These are phyloP conservation scores for Pomatostomus ruficeps DNA, from an alignment of 2,113 vertebrate genomes.

Conservation along the genomic window DNA sequence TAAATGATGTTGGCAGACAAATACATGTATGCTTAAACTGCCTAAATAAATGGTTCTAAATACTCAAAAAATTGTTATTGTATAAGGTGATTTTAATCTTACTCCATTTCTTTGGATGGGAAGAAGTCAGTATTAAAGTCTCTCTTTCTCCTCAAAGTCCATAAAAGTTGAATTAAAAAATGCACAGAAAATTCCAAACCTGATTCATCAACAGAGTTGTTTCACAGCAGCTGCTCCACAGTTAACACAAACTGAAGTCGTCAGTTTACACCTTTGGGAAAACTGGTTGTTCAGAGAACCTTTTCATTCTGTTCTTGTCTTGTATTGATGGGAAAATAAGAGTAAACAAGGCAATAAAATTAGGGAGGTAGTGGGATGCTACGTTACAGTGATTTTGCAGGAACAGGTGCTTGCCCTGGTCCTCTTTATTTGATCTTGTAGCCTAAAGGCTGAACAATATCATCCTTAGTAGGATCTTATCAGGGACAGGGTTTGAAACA, in stretches of 20 bases:
- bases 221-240: not conserved
- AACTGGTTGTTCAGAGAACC: not conserved
- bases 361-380: not conserved
- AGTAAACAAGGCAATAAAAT: not conserved
- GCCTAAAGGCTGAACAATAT: not conserved
- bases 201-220: not conserved
- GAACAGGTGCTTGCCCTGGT: not conserved
- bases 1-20: not conserved
- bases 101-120: not conserved
- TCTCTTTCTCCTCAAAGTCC: not conserved
- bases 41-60: not conserved
- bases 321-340: not conserved
- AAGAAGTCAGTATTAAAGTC: not conserved
- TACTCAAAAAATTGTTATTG: not conserved
- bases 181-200: not conserved
- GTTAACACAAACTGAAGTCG: not conserved
- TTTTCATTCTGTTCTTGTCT: not conserved
- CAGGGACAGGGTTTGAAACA: not conserved
- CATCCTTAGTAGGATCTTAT: not conserved
- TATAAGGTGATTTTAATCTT: not conserved
- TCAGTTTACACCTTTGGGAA: not conserved
- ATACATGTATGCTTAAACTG: not conserved
- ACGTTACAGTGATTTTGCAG: accelerated
- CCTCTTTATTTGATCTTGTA: not conserved
- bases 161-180: not conserved